Percentiles rank a stretch among this genome's conserved stretches.
Evolutionary conservation across 2,797 vertebrate genomes (phyloP).

Genomic region (Platalea minor): DNA sequence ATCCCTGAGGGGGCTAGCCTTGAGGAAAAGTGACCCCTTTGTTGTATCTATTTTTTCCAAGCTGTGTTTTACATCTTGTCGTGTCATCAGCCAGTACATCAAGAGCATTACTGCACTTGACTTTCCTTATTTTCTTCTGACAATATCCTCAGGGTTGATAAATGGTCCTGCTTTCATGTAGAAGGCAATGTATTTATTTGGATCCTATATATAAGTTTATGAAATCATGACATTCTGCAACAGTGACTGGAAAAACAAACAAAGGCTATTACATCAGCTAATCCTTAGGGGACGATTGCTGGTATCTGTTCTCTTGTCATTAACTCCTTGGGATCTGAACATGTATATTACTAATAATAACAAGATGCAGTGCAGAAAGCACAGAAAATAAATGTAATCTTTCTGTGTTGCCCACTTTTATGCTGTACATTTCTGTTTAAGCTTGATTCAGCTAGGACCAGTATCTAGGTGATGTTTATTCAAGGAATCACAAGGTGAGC

Average conservation of each 20-base stretch:
- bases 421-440: background rate
- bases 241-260: conserved; percentile 38
- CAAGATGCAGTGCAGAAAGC: background rate
- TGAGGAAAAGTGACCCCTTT: background rate
- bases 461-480: background rate
- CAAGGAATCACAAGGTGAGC: background rate
- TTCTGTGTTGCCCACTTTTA: background rate
- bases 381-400: background rate
- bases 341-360: background rate
- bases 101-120: conserved; percentile 52
- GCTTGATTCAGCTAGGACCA: background rate
- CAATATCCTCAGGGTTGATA: conserved; percentile 71
- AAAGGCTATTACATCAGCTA: conserved; percentile 10
- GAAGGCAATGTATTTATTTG: conserved; percentile 66
- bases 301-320: background rate
- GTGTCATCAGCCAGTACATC: conserved; percentile 57
- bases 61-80: conserved; percentile 60
- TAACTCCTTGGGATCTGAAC: background rate
- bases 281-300: background rate
- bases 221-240: conserved; percentile 51
- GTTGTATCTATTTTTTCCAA: background rate
- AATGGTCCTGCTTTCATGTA: conserved; percentile 48
- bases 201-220: conserved; percentile 55
- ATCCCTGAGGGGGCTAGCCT: background rate
- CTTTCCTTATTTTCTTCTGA: conserved; percentile 70